Base-by-base conservation (phyloP, 2,113 vertebrate genomes). In the Corythoichthys haematopterus region DNA sequence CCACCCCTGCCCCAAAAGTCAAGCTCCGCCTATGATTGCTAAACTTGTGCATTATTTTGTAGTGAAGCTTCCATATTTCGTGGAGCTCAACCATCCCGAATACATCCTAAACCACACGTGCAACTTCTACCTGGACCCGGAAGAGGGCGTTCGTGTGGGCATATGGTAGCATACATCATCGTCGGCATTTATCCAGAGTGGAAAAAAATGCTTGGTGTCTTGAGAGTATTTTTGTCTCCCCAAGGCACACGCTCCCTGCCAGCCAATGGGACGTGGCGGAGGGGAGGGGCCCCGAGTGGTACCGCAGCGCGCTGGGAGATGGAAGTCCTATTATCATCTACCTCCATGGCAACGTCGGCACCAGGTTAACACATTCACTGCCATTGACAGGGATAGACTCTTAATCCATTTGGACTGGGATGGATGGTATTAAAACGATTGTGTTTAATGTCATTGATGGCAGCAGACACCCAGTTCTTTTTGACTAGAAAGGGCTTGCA, bases 261-360 rank as follows among this genome's bases (percentile, higher is more conserved):
- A 93, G 85, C 88, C 87, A 93, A 78, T 88, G 83, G 66, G 71
- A 89, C 0, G 86, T 93, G n/a, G 90, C 93, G 0, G 36, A 2
- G 37, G 92, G 91, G 74, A 93, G 80, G 83, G 88, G 88, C 70
- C 82, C 58, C 15, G 77, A 78, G 74, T 95, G 95, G 94, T 93
- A 89, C 0, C 88, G 77, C 78, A 87, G 86, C 3, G 81, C 93
- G 0, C 92, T 97, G 0, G 84, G 46, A 0, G 94, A 97, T 0
- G 84, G 76, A 56, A 82, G 87, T 50, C 93, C 95, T 0, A 84
- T 95, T 75, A 90, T 96, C 62, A 83, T 95, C 79, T 95, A 94
- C 88, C 92, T 97, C 87, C 95, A 95, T 0, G 94, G 95, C 80
- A 95, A 93, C 16, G 72, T 79, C 43, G 90, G 93, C 7, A 92